phyloP scores from a whole-genome alignment of 1,140 invertebrate genomes.

The Conus ventricosus region DNA sequence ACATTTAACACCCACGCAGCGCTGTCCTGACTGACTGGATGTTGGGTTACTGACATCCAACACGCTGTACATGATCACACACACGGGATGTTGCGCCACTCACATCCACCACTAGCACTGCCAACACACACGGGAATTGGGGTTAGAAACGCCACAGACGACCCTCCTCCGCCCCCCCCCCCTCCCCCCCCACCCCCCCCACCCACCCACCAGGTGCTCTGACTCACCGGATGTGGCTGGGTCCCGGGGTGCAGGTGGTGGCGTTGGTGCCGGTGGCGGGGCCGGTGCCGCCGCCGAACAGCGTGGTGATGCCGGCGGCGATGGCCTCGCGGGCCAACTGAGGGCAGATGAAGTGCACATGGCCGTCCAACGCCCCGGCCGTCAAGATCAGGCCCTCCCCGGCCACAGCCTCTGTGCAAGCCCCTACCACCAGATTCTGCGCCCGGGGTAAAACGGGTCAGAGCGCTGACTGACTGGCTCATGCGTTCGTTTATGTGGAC shows the following conservation, averaged over 20 bases:
- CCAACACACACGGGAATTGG: too few species aligned
- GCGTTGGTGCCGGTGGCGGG: conserved; percentile 72
- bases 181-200: too few species aligned
- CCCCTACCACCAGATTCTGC: conserved; percentile 68
- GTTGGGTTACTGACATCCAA: too few species aligned
- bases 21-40: too few species aligned
- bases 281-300: conserved; percentile 75
- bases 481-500: neutral
- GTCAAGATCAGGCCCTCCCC: conserved; percentile 73
- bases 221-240: conserved; percentile 70
- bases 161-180: too few species aligned
- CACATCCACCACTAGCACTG: too few species aligned
- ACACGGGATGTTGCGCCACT: too few species aligned
- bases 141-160: too few species aligned
- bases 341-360: conserved; percentile 74
- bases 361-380: conserved; percentile 71
- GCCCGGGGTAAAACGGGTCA: neutral
- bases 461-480: too few species aligned
- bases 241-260: conserved; percentile 74
- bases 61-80: too few species aligned
- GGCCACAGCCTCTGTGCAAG: conserved; percentile 73
- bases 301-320: conserved; percentile 72
- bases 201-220: neutral
- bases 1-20: too few species aligned
- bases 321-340: conserved; percentile 70